Evolutionary conservation across 2,113 vertebrate species (phyloP), one percentile per base, ranked within the genome.

Genomic region (Ranitomeya variabilis): DNA sequence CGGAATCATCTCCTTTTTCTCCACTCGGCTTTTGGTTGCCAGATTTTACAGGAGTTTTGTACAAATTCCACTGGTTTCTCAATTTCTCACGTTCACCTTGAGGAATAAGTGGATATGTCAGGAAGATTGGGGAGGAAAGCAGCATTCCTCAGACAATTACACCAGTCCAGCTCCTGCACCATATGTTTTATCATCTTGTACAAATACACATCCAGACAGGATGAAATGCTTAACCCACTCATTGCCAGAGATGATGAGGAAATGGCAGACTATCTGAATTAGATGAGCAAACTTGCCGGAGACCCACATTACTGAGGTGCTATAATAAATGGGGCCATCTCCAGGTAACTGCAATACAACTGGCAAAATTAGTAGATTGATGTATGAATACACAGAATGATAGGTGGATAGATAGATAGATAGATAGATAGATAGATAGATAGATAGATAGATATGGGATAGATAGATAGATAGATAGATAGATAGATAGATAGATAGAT

Each of bases 171-270:
- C 69, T 64, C 55, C 80, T 83, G n/a, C 51, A 83, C 87, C 87
- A 83, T 83, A 84, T 84, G 87, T 88, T 84, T 88, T 88, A 78
- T 88, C 87, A 88, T 83, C 87, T 84, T 88, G 81, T 88, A 84
- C 80, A 88, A 88, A 88, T 78, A 88, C 57, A 88, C 79, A 88
- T 77, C 52, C 80, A 88, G 87, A 77, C 66, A 52, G 87, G 7
- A 64, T 66, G 19, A 55, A 67, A 66, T 66, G 79, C n/a, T 77
- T 83, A 77, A 76, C 71, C 54, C 10, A 31, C 14, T 55, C 62
- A n/a, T 23, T 45, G 67, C 80, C 21, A 76, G 67, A 64, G 54
- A 81, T 54, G 16, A 16, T 6, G 14, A 18, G 0, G 57, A 62
- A 60, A 57, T n/a, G 1, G 12, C 11, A 77, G 21, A 21, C 16